Evolutionary conservation across 2,888 invertebrate genomes (phyloP).

Genomic region (Glaucopsyche alexis): DNA sequence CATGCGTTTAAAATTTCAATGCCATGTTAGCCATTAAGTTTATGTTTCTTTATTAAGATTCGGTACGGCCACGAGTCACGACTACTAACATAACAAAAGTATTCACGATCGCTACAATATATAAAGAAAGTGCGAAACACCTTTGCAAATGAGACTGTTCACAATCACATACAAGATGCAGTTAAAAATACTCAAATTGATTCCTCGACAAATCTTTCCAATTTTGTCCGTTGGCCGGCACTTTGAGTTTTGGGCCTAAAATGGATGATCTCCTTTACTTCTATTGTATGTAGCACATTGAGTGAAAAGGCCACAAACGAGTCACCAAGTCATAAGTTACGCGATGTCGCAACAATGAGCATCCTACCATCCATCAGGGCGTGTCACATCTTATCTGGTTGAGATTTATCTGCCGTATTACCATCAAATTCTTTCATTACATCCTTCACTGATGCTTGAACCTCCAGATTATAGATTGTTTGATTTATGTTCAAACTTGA

Average conservation of each 20-base stretch:
- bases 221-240: no score
- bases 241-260: no score
- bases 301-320: not conserved
- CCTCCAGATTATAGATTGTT: not conserved
- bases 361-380: conserved; percentile 22
- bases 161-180: no score
- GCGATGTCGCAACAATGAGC: conserved; percentile 26
- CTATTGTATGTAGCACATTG: not conserved
- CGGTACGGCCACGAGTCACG: not conserved
- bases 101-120: no score
- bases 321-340: conserved; percentile 7
- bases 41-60: not conserved
- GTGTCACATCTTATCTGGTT: conserved; percentile 21
- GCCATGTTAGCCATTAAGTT: not conserved
- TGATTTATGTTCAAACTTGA: not conserved
- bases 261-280: no score
- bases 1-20: not conserved
- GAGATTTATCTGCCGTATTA: conserved; percentile 19
- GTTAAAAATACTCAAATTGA: no score
- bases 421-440: conserved; percentile 19
- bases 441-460: conserved; percentile 4
- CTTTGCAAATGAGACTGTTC: no score
- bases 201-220: no score
- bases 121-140: no score
- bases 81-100: no score